phyloP scores from a whole-genome alignment of 2,797 vertebrate species.

The Mus minutoides region DNA sequence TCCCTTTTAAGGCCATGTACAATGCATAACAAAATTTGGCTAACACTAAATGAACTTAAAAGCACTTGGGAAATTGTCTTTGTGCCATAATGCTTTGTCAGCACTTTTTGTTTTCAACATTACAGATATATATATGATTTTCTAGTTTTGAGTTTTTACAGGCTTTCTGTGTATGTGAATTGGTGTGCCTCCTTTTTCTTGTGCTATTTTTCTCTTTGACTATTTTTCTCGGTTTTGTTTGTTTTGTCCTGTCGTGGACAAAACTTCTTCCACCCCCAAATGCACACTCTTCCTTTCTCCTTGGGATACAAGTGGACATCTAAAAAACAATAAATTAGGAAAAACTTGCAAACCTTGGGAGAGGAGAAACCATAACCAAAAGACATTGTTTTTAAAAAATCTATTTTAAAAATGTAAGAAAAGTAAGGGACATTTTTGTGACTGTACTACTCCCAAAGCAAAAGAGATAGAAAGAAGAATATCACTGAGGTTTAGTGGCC shows the following conservation, averaged over 20 bases:
- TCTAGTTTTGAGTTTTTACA: neutral
- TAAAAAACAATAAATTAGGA: neutral
- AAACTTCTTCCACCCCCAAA: neutral
- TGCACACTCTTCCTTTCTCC: neutral
- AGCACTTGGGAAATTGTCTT: neutral
- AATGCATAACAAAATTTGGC: too few relatives aligned
- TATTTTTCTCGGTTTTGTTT: neutral
- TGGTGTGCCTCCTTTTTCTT: neutral
- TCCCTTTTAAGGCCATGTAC: too few relatives aligned
- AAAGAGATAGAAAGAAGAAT: rapidly evolving
- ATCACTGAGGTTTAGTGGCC: too few relatives aligned
- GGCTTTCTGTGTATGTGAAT: neutral
- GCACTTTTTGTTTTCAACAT: neutral
- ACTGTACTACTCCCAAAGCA: neutral
- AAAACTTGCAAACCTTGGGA: neutral
- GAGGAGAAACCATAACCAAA: neutral
- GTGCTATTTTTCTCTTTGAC: neutral
- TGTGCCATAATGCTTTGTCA: neutral
- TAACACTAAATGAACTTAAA: neutral
- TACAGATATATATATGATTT: neutral
- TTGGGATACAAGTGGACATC: neutral
- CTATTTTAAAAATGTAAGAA: neutral
- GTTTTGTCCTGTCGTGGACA: too few relatives aligned
- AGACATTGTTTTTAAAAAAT: neutral
- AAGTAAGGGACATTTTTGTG: neutral